A percentile compares a stretch with the other conserved stretches of the same genome.
These are phyloP conservation scores for Colletes latitarsis DNA, from an alignment of 1,140 invertebrate genomes.

Conservation along the genomic window DNA sequence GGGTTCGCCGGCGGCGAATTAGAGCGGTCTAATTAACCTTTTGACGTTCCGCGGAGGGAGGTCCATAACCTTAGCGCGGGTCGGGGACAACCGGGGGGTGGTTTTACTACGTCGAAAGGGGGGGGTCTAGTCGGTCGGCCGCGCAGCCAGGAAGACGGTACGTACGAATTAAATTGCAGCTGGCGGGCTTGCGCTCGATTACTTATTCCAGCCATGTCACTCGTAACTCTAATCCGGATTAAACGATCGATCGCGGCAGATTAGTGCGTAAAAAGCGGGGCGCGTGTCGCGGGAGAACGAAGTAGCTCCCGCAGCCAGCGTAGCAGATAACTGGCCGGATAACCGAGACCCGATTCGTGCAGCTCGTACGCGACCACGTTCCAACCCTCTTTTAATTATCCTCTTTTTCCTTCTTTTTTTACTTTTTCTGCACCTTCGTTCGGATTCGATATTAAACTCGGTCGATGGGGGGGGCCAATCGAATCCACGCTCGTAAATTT, in stretches of 20 bases:
- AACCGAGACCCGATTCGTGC: slow-evolving; percentile 16
- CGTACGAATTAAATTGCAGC: slow-evolving; percentile 66
- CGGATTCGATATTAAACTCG: slow-evolving; percentile 51
- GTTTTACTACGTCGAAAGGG: neutral
- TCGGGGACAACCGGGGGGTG: neutral
- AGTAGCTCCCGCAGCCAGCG: neutral
- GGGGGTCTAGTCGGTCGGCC: neutral
- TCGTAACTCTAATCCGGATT: slow-evolving; percentile 69
- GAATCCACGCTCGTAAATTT: slow-evolving; percentile 58
- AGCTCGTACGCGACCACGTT: no score
- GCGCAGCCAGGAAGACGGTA: slow-evolving; percentile 51
- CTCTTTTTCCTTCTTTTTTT: neutral
- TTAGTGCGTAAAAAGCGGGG: slow-evolving; percentile 65
- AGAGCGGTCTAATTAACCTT: slow-evolving; percentile 57
- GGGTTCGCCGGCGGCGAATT: slow-evolving; percentile 20
- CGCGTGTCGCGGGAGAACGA: slow-evolving; percentile 31
- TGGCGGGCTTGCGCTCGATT: slow-evolving; percentile 55
- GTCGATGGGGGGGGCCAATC: slow-evolving; percentile 53
- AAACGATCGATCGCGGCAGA: slow-evolving; percentile 67
- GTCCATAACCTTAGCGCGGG: slow-evolving; percentile 3
- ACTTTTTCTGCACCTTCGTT: neutral
- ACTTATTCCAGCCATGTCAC: slow-evolving; percentile 66
- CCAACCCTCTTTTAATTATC: no score
- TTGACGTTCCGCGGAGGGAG: slow-evolving; percentile 35
- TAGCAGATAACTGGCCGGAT: slow-evolving; percentile 29